Evolutionary conservation across 2,888 invertebrate species (phyloP), one percentile per base, ranked within the genome.

Genomic region (Eristalinus aeneus): DNA sequence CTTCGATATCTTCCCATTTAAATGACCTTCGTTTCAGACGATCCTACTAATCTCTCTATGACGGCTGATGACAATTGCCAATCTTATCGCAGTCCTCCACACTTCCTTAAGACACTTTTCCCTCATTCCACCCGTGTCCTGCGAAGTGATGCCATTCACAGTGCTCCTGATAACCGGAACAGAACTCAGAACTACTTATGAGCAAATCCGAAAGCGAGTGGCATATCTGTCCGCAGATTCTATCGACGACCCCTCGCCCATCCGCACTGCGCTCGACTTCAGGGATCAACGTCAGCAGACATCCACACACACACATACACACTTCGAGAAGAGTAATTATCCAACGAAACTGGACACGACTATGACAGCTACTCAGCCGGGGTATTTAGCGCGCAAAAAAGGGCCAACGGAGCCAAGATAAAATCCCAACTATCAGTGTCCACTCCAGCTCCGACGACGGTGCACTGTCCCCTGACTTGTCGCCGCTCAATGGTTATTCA

Each of bases 281-380:
- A n/a, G 16, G 46, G 46, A 46, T 46, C 46, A 16, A 46, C 46
- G 16, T 16, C 46, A 6, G 16, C 46, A 6, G 16, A 2, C 8
- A 8, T 46, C 1, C 16, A 16, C 16, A 16, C 46, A 16, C 16
- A 16, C 8, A 58, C 27, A 36, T 27, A 54, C 36, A 5, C 22
- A 11, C 58, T 8, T 74, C 54, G 27, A 22, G 31, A 23, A 69
- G 61, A 32, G 75, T 84, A 76, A 85, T 85, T 85, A 81, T 60
- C 80, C 71, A 85, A 85, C 65, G 82, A 78, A 82, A 86, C 77
- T 36, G 82, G 74, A 73, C 73, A 82, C 77, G n/a, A 8, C 46
- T 73, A 63, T 82, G 81, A 81, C 86, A 86, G 86, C 82, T 75
- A 86, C 81, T 80, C 86, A 78, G 69, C 68, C 63, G 20, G 67